Base-by-base conservation (phyloP, 2,113 vertebrate species). In the Tamias sibiricus region DNA sequence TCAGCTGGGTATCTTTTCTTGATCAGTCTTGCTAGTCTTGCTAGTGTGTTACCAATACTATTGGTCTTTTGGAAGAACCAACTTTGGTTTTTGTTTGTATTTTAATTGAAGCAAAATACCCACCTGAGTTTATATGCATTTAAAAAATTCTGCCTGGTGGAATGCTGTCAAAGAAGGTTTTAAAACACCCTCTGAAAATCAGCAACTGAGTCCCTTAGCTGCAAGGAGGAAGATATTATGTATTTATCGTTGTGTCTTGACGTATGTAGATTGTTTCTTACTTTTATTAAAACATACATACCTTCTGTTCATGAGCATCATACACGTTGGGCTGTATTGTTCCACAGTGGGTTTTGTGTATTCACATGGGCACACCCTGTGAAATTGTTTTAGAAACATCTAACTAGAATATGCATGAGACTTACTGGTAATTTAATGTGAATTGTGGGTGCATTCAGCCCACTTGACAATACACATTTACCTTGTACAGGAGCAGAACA, bases 211-310 rank as follows among this genome's bases (percentile, higher is more conserved):
- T 93, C 54, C 42, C 2, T 69, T 49, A n/a, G 79, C 17, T 82
- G 44, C 72, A 64, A 83, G 68, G 37, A 68, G 72, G 68, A 91
- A 74, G 77, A 1, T 37, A 49, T 80, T 52, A 30, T 66, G 10
- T 62, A 32, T 81, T 96, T 84, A 59, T 77, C 81, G 83, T 52
- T 44, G 84, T 91, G 92, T 94, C 90, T 76, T 88, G 94, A 83
- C 1, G 19, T n/a, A n/a, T n/a, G n/a, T 81, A 66, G 93, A 80
- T 86, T 52, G n/a, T 95, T 97, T 97, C 68, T 90, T 91, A 90
- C 26, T 59, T 96, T 92, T 75, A 72, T 80, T 76, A 82, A 92
- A 91, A 83, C 30, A 35, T 40, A 22, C 26, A 35, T 62, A 62
- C 59, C 59, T 87, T 81, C 49, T 96, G 37, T 89, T 83, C 8